A percentile compares a stretch with the other conserved stretches of the same genome.
These are phyloP conservation scores for Plebejus melissa DNA, from an alignment of 2,888 invertebrate species.

Conservation along the genomic window DNA sequence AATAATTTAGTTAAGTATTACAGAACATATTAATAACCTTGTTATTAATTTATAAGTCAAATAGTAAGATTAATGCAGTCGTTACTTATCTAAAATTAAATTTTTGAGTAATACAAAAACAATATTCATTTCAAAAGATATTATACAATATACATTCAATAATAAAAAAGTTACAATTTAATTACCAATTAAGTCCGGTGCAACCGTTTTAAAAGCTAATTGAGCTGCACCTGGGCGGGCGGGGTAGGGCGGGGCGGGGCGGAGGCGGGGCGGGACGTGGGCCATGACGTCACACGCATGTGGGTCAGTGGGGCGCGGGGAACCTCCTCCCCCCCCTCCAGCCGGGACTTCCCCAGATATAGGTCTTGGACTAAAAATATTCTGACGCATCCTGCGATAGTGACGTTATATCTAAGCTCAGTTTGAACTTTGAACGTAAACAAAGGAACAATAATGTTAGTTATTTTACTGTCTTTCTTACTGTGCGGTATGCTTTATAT, in stretches of 20 bases:
- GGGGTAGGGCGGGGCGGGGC: slow-evolving; percentile 54
- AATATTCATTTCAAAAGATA: background rate
- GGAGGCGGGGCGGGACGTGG: slow-evolving; percentile 56
- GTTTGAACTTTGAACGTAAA: background rate
- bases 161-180: background rate
- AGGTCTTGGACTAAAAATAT: slow-evolving; percentile 63
- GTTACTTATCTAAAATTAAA: too few relatives aligned
- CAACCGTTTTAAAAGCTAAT: slow-evolving; percentile 4
- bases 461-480: too few relatives aligned
- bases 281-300: slow-evolving; percentile 70
- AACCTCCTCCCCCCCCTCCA: slow-evolving; percentile 40
- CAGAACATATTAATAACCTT: too few relatives aligned
- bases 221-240: slow-evolving; percentile 42
- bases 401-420: background rate
- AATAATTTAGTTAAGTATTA: too few relatives aligned
- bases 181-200: background rate
- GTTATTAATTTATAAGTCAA: too few relatives aligned
- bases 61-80: too few relatives aligned
- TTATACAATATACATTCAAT: background rate
- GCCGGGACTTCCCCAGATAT: slow-evolving; percentile 52
- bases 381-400: slow-evolving; percentile 49
- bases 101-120: background rate
- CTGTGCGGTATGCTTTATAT: too few relatives aligned
- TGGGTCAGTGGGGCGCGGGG: slow-evolving; percentile 68
- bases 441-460: background rate